phyloP scores from a whole-genome alignment of 2,797 vertebrate species.

The Emydoidea blandingii region DNA sequence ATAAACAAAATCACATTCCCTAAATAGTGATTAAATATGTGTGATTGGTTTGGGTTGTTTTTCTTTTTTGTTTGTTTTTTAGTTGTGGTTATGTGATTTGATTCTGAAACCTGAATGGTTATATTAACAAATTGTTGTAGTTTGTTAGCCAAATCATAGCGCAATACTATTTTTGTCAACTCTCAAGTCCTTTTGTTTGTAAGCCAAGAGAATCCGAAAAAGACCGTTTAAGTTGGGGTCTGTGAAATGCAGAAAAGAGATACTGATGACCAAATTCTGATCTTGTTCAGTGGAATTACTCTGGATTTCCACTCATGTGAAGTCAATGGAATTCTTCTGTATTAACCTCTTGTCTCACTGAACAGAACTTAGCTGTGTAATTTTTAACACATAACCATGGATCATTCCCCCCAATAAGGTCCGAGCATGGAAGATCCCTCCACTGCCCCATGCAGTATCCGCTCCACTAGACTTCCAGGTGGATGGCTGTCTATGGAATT shows the following conservation, averaged over 20 bases:
- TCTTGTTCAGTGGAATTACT: neutral
- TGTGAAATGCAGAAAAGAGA: neutral
- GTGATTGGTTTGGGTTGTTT: too few relatives aligned
- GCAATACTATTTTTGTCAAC: too few relatives aligned
- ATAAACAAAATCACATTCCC: too few relatives aligned
- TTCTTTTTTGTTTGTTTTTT: too few relatives aligned
- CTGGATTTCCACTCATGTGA: neutral
- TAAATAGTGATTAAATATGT: too few relatives aligned
- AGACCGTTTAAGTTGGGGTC: neutral
- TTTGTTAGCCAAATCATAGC: too few relatives aligned
- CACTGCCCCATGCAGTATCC: neutral
- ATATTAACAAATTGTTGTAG: too few relatives aligned
- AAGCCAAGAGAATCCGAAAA: neutral
- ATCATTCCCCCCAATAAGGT: neutral
- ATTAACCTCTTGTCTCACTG: neutral
- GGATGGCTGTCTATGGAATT: neutral
- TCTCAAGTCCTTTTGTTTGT: too few relatives aligned
- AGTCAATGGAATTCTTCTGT: neutral
- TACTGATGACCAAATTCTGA: neutral
- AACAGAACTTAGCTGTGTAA: neutral
- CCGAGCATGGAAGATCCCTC: neutral
- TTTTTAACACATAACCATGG: neutral
- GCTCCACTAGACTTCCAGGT: neutral
- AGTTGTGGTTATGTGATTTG: too few relatives aligned
- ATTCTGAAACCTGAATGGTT: too few relatives aligned